These are phyloP conservation scores for Lasioglossum albipes DNA, from an alignment of 1,140 invertebrate species.

Conservation along the genomic window DNA sequence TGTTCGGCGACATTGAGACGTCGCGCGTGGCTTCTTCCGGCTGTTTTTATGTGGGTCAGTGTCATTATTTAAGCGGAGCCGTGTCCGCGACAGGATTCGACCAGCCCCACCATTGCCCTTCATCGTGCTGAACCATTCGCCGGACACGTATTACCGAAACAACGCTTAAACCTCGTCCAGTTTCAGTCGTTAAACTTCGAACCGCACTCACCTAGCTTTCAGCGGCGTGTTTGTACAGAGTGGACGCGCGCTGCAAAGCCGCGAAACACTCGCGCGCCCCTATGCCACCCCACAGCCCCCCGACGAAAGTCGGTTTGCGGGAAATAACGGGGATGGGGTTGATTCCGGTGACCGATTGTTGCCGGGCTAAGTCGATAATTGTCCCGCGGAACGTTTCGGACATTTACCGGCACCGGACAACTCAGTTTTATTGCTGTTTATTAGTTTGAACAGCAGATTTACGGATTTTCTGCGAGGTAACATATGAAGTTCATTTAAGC, in stretches of 20 bases:
- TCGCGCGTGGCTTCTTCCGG: background rate
- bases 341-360: background rate
- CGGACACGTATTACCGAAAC: conserved; percentile 3
- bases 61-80: background rate
- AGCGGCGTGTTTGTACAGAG: background rate
- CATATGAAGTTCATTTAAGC: too few relatives aligned
- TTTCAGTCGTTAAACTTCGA: background rate
- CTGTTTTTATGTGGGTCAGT: background rate
- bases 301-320: background rate
- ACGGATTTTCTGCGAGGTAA: too few relatives aligned
- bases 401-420: too few relatives aligned
- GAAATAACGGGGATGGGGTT: background rate
- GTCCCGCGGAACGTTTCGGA: too few relatives aligned
- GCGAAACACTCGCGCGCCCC: background rate
- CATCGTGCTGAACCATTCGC: background rate
- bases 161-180: conserved; percentile 3
- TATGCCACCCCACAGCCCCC: background rate
- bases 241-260: background rate
- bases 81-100: background rate
- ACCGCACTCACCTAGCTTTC: background rate
- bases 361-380: too few relatives aligned
- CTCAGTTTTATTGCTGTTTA: too few relatives aligned
- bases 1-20: background rate
- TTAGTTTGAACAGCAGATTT: too few relatives aligned
- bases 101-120: background rate